These are phyloP conservation scores for Cybosia mesomella DNA, from an alignment of 2,888 invertebrate species.

Conservation along the genomic window DNA sequence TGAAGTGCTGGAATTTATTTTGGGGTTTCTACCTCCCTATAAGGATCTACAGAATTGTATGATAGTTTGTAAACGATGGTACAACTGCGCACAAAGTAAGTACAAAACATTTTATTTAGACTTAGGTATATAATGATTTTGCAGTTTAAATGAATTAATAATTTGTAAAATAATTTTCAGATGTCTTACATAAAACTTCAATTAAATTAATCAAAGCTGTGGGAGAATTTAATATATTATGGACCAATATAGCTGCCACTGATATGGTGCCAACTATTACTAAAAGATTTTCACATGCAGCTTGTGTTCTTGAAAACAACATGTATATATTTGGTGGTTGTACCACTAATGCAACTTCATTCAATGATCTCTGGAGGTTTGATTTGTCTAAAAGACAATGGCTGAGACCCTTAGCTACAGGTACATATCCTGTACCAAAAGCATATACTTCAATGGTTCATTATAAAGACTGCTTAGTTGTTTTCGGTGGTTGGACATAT, in stretches of 20 bases:
- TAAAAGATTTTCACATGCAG: slow-evolving; percentile 96
- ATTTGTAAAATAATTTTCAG: slow-evolving; percentile 81
- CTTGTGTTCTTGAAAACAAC: slow-evolving; percentile 93
- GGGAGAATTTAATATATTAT: slow-evolving; percentile 91
- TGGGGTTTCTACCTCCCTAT: slow-evolving; percentile 96
- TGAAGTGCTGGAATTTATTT: slow-evolving; percentile 97
- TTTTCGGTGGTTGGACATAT: slow-evolving; percentile 99
- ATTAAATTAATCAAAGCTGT: slow-evolving; percentile 92
- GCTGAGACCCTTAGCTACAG: slow-evolving; percentile 94
- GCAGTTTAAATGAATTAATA: not conserved
- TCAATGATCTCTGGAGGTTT: slow-evolving; percentile 98
- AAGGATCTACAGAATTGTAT: slow-evolving; percentile 95
- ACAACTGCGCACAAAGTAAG: slow-evolving; percentile 93
- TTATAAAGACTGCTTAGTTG: slow-evolving; percentile 92
- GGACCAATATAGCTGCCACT: slow-evolving; percentile 88
- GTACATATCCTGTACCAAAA: slow-evolving; percentile 97
- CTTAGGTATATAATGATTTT: not conserved
- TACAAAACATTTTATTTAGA: slow-evolving; percentile 38
- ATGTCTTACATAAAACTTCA: slow-evolving; percentile 92
- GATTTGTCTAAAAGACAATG: slow-evolving; percentile 95
- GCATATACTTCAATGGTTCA: slow-evolving; percentile 97
- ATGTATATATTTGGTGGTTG: slow-evolving; percentile 99
- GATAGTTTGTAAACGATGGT: slow-evolving; percentile 95
- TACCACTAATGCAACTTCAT: slow-evolving; percentile 96
- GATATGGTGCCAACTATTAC: slow-evolving; percentile 92